Evolutionary conservation across 2,113 vertebrate genomes (phyloP), one percentile per base, ranked within the genome.

Genomic region (Chaetura pelagica): DNA sequence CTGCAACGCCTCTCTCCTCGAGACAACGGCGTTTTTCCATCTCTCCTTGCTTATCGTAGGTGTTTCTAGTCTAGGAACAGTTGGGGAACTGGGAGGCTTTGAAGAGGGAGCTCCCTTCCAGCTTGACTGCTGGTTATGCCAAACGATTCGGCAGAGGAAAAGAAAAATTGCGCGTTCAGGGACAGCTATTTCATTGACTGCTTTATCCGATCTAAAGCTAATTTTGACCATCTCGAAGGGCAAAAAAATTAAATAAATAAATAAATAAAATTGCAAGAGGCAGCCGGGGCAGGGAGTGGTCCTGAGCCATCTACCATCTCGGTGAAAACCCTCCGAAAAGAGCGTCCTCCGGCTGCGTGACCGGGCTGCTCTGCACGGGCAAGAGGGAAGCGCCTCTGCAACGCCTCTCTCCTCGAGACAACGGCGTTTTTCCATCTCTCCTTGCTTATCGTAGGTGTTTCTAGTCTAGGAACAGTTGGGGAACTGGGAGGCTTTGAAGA

Each of bases 381-480:
- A 9, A 38, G 19, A 42, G 29, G 18, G 79, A 75, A 73, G 64
- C 16, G 27, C 48, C 51, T 49, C 71, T 68, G 76, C 84, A n/a
- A 44, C 44, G 79, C 40, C 77, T 71, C n/a, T 34, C 72, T 63
- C 44, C 64, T 66, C 19, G 13, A 61, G 66, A 52, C 73, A 64
- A 51, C 48, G 18, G 82, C 49, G 4, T 29, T 54, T n/a, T 34
- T 49, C 88, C 80, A 10, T 51, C 86, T 35, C 49, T 85, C 69
- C 63, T 64, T 57, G 82, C 42, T 91, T 52, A 34, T 20, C 21
- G 61, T 90, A 91, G 93, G 92, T 93, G 82, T 79, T 86, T 57
- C 58, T 64, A 9, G 48, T 49, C 76, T 87, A 94, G 82, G 61
- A 92, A 59, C 66, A 44, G 35, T 10, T 42, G 67, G 51, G 54